Percentiles rank a stretch among this genome's conserved stretches.
Evolutionary conservation across 2,113 vertebrate genomes (phyloP).

Genomic region (Chlorocebus sabaeus): DNA sequence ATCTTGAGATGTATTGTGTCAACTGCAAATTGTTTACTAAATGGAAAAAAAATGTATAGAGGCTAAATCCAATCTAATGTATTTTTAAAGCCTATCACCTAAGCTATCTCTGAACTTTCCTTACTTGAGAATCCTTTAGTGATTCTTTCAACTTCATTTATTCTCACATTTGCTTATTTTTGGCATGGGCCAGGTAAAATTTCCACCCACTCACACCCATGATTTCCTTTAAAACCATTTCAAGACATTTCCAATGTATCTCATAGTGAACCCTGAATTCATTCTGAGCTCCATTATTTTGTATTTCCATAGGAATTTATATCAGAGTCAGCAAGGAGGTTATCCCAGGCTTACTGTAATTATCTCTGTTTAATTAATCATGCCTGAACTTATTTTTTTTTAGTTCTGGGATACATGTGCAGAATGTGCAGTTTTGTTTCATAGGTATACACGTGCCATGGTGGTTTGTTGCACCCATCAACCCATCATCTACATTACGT

Average conservation of each 20-base stretch:
- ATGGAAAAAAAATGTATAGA: neutral
- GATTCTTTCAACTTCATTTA: neutral
- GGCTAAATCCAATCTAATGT: neutral
- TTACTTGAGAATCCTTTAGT: neutral
- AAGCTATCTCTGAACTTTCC: neutral
- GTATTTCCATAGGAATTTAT: neutral
- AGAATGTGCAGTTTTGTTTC: no score
- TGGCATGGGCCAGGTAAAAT: neutral
- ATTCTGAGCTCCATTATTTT: neutral
- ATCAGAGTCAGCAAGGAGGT: conserved; percentile 28
- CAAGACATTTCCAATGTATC: neutral
- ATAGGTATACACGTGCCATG: no score
- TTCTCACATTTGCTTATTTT: neutral
- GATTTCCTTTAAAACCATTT: conserved; percentile 32
- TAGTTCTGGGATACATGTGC: no score
- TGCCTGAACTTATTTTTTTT: neutral
- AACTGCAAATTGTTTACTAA: conserved; percentile 12
- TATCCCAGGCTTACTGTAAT: conserved; percentile 35
- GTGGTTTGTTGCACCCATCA: no score
- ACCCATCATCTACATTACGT: no score
- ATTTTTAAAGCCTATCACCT: neutral
- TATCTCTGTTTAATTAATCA: conserved; percentile 38
- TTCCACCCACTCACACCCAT: neutral
- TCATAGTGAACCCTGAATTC: neutral
- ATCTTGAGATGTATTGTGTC: neutral